Conservation (phyloP, 37 sponge, comb jelly and placozoan species). For the Tethya wilhelma region DNA sequence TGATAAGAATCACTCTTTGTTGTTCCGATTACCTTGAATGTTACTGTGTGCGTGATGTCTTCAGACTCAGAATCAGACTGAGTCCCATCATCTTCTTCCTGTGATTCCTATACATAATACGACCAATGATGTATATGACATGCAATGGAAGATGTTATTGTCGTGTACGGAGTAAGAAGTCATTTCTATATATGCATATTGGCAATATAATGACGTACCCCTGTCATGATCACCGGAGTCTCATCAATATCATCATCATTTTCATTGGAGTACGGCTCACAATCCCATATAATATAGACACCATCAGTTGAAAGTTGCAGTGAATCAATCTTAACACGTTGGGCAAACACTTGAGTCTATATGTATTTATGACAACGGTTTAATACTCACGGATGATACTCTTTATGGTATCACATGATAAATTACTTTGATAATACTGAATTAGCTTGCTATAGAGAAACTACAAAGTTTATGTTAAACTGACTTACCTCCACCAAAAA, state of each 20-base stretch:
- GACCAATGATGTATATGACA: not conserved
- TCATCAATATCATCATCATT: too few relatives aligned
- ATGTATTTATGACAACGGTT: too few relatives aligned
- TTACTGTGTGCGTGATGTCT: not conserved
- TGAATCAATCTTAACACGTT: not conserved
- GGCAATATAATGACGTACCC: too few relatives aligned
- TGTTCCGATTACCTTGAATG: constrained; percentile 5
- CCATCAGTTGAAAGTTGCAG: constrained; percentile 10
- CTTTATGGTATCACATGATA: too few relatives aligned
- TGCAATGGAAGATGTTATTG: not conserved
- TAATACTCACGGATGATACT: too few relatives aligned
- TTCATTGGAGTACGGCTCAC: too few relatives aligned
- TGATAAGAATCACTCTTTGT: not conserved
- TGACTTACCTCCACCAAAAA: not conserved
- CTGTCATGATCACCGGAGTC: too few relatives aligned
- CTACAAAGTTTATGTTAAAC: too few relatives aligned
- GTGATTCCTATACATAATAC: not conserved
- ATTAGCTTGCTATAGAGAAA: not conserved
- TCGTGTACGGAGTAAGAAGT: too few relatives aligned
- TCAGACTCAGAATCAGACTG: not conserved
- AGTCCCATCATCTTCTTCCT: not conserved
- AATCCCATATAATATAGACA: constrained; percentile 2
- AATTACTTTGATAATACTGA: too few relatives aligned
- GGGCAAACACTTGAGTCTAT: not conserved
- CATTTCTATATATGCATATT: too few relatives aligned